Evolutionary conservation across 2,797 vertebrate genomes (phyloP), one percentile per base, ranked within the genome.

Genomic region (Hemibagrus guttatus): DNA sequence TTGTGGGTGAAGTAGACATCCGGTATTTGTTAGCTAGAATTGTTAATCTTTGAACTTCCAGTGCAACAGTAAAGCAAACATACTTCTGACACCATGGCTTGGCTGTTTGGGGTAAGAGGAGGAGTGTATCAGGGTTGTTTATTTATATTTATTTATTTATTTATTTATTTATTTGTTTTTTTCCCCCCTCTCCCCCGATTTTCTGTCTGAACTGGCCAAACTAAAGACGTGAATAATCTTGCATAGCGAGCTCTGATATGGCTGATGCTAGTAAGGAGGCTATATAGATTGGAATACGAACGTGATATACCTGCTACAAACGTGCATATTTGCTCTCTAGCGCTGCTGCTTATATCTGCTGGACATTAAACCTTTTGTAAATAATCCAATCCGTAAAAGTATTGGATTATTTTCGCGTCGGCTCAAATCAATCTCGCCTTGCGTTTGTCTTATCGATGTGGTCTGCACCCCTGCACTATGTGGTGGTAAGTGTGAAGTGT

Each of bases 401-500:
- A 21, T 28, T 58, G 42, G 35, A 14, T 83, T 78, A 42, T 84
- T 76, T 26, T 49, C 52, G 2, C 28, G 16, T 71, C n/a, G 31
- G 21, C 63, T 74, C 28, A 26, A 85, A 87, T 85, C 28, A 4
- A 31, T 81, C 49, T 87, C 54, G 21, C 58, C 28, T 79, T 79
- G 54, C 56, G 46, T 80, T 71, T 83, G 39, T 84, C 64, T 79
- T 81, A 61, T 72, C 42, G 75, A 81, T 88, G 83, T 72, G 83
- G 52, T 74, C 58, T 75, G 23, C 66, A 42, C 66, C 54, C 81
- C 84, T 54, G 66, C 87, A 17, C 63, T 78, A n/a, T 85, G 71
- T 72, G 88, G 78, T 86, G 63, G 82, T 68, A 68, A 68, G 81
- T 83, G 81, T 81, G 46, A 81, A n/a, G 31, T 88, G 80, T 87